These are phyloP conservation scores for Helicoverpa armigera DNA, from an alignment of 1,140 invertebrate species.

Conservation along the genomic window DNA sequence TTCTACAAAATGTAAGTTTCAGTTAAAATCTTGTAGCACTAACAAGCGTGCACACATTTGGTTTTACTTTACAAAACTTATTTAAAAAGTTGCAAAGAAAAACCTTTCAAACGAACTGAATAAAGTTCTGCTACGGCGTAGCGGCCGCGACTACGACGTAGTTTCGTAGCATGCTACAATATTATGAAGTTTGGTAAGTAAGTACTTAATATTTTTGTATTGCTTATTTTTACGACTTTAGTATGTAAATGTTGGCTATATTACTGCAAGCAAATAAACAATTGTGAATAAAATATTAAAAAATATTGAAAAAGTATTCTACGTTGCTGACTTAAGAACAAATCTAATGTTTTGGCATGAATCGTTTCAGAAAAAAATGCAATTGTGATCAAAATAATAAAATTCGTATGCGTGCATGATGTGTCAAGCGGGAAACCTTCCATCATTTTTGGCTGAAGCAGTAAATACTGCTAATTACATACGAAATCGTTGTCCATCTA, in stretches of 20 bases:
- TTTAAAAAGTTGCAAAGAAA: conserved; percentile 12
- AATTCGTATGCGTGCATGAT: conserved; percentile 24
- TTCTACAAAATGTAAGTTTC: neutral
- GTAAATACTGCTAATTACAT: conserved; percentile 42
- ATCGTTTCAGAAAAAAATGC: too few relatives aligned
- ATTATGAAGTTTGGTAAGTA: conserved; percentile 14
- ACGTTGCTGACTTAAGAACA: too few relatives aligned
- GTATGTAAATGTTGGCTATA: too few relatives aligned
- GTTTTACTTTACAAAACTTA: conserved; percentile 13
- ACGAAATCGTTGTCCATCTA: conserved; percentile 40
- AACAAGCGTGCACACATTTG: conserved; percentile 17
- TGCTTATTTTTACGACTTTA: too few relatives aligned
- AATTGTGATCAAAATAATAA: too few relatives aligned
- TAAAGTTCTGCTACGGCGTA: conserved; percentile 28
- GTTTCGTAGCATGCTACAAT: conserved; percentile 28
- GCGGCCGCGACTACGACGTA: conserved; percentile 19
- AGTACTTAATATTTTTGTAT: neutral
- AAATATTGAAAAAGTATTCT: too few relatives aligned
- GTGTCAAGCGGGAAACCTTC: conserved; percentile 43
- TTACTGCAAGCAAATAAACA: too few relatives aligned
- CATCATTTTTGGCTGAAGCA: conserved; percentile 20
- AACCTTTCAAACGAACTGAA: conserved; percentile 22
- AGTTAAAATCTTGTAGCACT: conserved; percentile 5
- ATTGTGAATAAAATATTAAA: too few relatives aligned
- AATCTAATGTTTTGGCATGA: too few relatives aligned